phyloP scores from a whole-genome alignment of 2,113 vertebrate species.

The Hemiscyllium ocellatum region DNA sequence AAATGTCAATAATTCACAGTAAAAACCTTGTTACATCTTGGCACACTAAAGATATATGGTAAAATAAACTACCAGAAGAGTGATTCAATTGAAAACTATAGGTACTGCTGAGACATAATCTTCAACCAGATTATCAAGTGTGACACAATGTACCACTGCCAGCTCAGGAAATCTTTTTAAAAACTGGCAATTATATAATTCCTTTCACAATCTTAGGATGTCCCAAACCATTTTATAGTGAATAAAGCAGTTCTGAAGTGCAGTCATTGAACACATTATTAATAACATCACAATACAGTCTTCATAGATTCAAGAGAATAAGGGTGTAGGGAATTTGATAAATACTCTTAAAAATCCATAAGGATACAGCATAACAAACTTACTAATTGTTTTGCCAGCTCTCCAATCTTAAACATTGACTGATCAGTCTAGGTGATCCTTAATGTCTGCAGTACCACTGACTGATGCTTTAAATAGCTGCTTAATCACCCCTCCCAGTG shows the following conservation, averaged over 20 bases:
- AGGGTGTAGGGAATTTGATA: neutral
- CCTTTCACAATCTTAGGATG: neutral
- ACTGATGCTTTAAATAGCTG: neutral
- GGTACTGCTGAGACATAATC: neutral
- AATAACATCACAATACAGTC: neutral
- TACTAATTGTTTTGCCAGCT: neutral
- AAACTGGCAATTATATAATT: neutral
- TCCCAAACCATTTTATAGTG: neutral
- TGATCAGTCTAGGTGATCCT: too few relatives aligned
- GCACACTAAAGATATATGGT: neutral
- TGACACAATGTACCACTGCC: neutral
- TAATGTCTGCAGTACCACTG: neutral
- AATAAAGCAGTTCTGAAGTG: neutral
- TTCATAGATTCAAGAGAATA: neutral
- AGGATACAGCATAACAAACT: neutral
- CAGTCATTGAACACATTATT: neutral
- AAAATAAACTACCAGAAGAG: neutral
- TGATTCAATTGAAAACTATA: neutral
- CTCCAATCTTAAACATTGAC: neutral
- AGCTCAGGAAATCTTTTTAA: neutral
- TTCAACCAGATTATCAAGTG: neutral
- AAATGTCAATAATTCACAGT: conserved; percentile 18
- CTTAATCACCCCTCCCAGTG: neutral
- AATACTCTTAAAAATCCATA: neutral
- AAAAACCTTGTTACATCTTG: neutral